Evolutionary conservation across 2,113 vertebrate genomes (phyloP), one percentile per base, ranked within the genome.

Genomic region (Meles meles): DNA sequence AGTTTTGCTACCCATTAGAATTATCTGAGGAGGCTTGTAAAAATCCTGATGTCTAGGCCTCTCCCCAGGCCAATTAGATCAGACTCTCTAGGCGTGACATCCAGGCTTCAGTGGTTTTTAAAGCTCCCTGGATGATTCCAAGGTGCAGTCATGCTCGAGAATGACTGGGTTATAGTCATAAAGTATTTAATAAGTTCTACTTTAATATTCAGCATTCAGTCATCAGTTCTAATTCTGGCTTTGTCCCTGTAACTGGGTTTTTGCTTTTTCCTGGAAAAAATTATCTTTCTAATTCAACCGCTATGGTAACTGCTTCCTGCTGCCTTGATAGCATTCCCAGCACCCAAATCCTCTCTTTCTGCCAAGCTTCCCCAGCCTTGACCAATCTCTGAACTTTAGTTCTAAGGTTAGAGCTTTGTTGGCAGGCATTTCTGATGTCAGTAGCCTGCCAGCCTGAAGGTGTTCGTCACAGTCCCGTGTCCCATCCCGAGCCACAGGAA

Each of bases 311-410:
- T 91, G 59, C 42, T 94, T 88, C 86, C 72, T 85, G 57, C 31
- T 49, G 21, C 81, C 74, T 52, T 91, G 49, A 80, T 93, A 80
- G 69, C 47, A 88, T 79, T 76, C 44, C 39, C 47, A 88, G 55
- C 12, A 87, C 39, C n/a, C 61, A 84, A 34, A 79, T 49, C 34
- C 31, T 94, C 80, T 88, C 14, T 93, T 96, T 96, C 88, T 82
- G 63, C 61, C 49, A 81, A 71, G n/a, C 55, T 90, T 81, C 39
- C 27, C 59, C 74, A 95, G 92, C 85, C 85, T 94, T 84, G 74
- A 96, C 77, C 72, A 88, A 67, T 74, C 89, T 77, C 59, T 96
- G 76, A 97, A 91, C 69, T 84, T 96, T 18, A 88, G 37, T 82
- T 9, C 71, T 90, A 47, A 72, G n/a, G 57, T 94, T 87, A 88